These are phyloP conservation scores for Spilosoma lubricipeda DNA, from an alignment of 2,888 invertebrate species.

Conservation along the genomic window DNA sequence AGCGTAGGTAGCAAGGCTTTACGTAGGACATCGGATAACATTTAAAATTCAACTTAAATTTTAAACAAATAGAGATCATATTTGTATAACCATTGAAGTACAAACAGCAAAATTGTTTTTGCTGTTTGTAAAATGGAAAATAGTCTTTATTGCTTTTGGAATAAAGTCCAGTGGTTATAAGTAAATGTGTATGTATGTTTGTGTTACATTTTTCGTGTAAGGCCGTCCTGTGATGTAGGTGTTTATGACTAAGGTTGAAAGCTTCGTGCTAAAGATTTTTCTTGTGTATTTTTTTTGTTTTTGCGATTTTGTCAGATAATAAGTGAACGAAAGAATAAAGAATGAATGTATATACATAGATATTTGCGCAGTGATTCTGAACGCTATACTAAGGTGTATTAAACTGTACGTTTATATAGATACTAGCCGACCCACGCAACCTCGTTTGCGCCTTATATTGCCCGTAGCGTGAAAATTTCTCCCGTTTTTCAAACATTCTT, in stretches of 20 bases:
- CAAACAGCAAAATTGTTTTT: not conserved
- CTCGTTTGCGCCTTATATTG: too few species aligned
- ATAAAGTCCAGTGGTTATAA: constrained; percentile 9
- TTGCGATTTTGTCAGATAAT: not conserved
- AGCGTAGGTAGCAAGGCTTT: constrained; percentile 27
- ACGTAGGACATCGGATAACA: constrained; percentile 15
- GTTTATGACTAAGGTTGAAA: constrained; percentile 11
- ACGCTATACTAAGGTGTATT: too few species aligned
- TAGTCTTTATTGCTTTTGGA: not conserved
- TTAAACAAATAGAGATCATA: not conserved
- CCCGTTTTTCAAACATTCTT: too few species aligned
- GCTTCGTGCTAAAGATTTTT: constrained; percentile 12
- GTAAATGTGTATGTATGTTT: not conserved
- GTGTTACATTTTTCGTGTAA: constrained; percentile 13
- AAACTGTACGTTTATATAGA: too few species aligned
- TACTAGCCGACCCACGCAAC: too few species aligned
- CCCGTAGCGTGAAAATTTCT: too few species aligned
- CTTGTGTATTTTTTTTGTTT: constrained; percentile 1
- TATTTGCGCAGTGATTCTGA: too few species aligned
- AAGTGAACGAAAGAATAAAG: not conserved
- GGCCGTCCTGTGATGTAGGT: constrained; percentile 13
- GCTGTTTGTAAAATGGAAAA: not conserved
- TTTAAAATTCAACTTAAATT: not conserved
- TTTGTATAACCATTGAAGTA: not conserved
- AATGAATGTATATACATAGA: too few species aligned